phyloP scores from a whole-genome alignment of 2,888 invertebrate genomes.

The Andrena chrysosceles region DNA sequence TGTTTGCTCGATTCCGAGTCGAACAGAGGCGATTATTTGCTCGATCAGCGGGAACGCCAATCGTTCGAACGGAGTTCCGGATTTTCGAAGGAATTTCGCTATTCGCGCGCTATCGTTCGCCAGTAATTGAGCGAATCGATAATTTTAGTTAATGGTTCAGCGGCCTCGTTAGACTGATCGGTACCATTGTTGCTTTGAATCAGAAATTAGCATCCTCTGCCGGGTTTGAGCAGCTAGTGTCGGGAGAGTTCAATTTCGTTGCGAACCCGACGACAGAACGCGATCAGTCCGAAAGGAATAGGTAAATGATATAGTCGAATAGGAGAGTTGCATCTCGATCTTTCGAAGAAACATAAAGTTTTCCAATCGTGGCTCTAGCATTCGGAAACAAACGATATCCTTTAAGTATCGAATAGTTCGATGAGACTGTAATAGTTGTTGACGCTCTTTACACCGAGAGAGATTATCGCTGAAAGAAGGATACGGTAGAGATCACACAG shows the following conservation, averaged over 20 bases:
- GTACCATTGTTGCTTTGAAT: slow-evolving; percentile 21
- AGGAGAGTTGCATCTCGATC: neutral
- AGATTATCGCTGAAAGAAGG: neutral
- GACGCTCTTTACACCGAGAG: slow-evolving; percentile 6
- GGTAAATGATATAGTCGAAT: neutral
- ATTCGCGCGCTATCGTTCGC: slow-evolving; percentile 8
- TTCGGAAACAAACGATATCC: neutral
- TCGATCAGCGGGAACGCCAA: slow-evolving; percentile 20
- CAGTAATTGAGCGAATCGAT: slow-evolving; percentile 8
- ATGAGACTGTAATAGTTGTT: slow-evolving; percentile 9
- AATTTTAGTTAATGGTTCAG: slow-evolving; percentile 9
- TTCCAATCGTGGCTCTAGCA: slow-evolving; percentile 8
- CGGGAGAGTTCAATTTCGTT: neutral
- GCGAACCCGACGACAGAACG: neutral
- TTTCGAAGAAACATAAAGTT: neutral
- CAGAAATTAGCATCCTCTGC: slow-evolving; percentile 15
- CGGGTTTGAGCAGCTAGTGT: slow-evolving; percentile 17
- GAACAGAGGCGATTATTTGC: slow-evolving; percentile 5
- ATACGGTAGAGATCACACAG: neutral
- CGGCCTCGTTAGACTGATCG: slow-evolving; percentile 27
- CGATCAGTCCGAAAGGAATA: neutral
- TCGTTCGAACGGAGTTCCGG: neutral
- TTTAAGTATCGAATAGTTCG: neutral
- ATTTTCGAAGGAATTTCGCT: slow-evolving; percentile 12
- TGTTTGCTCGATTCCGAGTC: slow-evolving; percentile 1